These are phyloP conservation scores for Gymnarchus niloticus DNA, from an alignment of 2,113 vertebrate species.

Conservation along the genomic window DNA sequence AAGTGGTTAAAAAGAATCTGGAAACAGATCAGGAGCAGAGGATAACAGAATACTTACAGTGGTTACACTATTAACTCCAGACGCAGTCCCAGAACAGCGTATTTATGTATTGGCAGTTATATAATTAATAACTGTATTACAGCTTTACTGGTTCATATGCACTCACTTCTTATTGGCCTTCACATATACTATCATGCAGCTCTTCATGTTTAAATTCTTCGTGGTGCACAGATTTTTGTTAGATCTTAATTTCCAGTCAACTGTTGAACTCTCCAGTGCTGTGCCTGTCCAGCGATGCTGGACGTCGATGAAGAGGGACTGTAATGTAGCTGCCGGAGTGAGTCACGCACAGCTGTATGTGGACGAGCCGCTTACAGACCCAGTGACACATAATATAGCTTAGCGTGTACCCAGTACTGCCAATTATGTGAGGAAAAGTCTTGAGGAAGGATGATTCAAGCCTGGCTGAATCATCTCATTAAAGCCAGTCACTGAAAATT, in stretches of 20 bases:
- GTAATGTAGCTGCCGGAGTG: background rate
- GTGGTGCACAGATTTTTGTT: background rate
- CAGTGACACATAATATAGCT: conserved; percentile 11
- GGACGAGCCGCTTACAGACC: background rate
- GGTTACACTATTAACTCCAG: background rate
- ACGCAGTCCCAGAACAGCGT: background rate
- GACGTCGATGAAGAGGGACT: conserved; percentile 1
- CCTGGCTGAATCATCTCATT: conserved; percentile 14
- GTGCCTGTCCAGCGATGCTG: background rate
- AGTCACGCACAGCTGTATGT: conserved; percentile 18
- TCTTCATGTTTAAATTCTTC: background rate
- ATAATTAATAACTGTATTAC: background rate
- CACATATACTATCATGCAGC: background rate
- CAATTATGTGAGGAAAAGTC: conserved; percentile 9
- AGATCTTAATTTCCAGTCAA: background rate
- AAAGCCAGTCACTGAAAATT: background rate
- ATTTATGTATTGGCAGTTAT: background rate
- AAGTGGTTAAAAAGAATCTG: background rate
- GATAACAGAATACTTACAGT: background rate
- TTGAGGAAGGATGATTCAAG: conserved; percentile 15
- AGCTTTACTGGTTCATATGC: background rate
- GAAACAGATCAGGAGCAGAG: background rate
- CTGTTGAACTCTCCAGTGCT: background rate
- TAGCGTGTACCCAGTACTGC: background rate
- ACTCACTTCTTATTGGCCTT: background rate